Conservation (phyloP, 1,140 invertebrate species). For the Leptonema lineaticorne region DNA sequence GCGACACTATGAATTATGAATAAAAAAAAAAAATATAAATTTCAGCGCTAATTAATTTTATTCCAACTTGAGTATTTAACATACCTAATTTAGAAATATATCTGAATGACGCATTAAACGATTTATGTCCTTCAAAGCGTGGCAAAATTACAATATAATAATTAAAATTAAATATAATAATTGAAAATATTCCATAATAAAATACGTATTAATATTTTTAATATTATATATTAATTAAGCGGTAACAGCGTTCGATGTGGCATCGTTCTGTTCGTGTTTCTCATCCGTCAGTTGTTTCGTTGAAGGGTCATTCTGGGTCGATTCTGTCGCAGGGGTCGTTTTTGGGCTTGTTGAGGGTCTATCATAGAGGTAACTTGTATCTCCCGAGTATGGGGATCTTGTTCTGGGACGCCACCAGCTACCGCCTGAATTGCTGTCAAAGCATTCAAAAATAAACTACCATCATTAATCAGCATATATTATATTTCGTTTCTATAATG, state of each 20-base stretch:
- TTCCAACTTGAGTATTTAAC: too few species aligned
- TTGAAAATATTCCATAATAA: not conserved
- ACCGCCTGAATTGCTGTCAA: slow-evolving; percentile 31
- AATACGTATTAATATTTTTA: not conserved
- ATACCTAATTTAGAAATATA: too few species aligned
- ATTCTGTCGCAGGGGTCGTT: not conserved
- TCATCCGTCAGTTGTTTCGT: not conserved
- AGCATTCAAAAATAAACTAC: slow-evolving; percentile 26
- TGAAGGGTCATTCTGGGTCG: not conserved
- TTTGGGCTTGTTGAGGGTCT: slow-evolving; percentile 19
- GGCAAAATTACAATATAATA: not conserved
- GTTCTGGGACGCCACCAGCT: slow-evolving; percentile 32
- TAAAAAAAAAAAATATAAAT: too few species aligned
- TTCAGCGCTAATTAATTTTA: too few species aligned
- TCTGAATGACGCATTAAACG: too few species aligned
- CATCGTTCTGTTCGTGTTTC: not conserved
- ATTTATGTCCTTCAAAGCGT: slow-evolving; percentile 6
- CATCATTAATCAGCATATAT: slow-evolving; percentile 12
- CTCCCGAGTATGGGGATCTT: slow-evolving; percentile 16
- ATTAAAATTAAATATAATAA: not conserved
- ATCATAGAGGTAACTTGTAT: slow-evolving; percentile 39
- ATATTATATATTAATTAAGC: too few species aligned
- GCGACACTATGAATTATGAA: too few species aligned
- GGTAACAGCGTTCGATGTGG: not conserved
- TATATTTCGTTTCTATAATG: too few species aligned